Base-by-base conservation (phyloP, 1,140 invertebrate species). In the Oncopodura yosiiana region DNA sequence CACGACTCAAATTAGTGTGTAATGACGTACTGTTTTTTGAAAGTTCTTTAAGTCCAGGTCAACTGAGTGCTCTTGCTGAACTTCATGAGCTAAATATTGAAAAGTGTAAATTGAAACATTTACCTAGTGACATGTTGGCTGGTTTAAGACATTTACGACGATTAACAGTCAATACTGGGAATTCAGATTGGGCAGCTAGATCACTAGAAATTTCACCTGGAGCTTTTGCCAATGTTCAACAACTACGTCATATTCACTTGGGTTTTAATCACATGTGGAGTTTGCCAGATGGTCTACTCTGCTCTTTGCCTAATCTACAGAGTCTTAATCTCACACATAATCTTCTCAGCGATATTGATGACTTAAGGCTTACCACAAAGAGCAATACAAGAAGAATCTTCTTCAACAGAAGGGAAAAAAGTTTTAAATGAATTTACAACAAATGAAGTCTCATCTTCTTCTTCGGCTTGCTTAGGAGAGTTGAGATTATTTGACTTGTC, bases 261-360 rank as follows among this genome's bases (percentile, higher is more conserved):
- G 79, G 78, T 49, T 80, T 83, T 63, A 89, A 89, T 71, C 86
- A 87, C 66, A 81, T 90, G 38, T 84, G 82, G 80, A 82, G 75
- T 19, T 71, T 86, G 36, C 84, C 86, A 36, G 69, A 74, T 9
- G 79, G 82, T 34, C 71, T 86, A 4, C 80, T 91, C 65, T 90
- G 86, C 69, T 78, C 80, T 3, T 71, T 87, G 39, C 77, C 77
- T 56, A 79, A 76, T 66, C 73, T 89, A 36, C 74, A 76, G 50
- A 75, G 71, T 46, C 72, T 87, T n/a, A 87, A 87, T 67, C 66
- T 87, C 32, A 84, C 83, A 21, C 73, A 75, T 65, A 91, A 91
- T 71, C 81, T 82, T 67, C 74, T 89, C 58, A 82, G 83, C 70
- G 82, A 87, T 66, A 75, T 86, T 42, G 74, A 74, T 21, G 78